A percentile compares a stretch with the other conserved stretches of the same genome.
Evolutionary conservation across 2,888 invertebrate species (phyloP).

Genomic region (Metopia argyrocephala): DNA sequence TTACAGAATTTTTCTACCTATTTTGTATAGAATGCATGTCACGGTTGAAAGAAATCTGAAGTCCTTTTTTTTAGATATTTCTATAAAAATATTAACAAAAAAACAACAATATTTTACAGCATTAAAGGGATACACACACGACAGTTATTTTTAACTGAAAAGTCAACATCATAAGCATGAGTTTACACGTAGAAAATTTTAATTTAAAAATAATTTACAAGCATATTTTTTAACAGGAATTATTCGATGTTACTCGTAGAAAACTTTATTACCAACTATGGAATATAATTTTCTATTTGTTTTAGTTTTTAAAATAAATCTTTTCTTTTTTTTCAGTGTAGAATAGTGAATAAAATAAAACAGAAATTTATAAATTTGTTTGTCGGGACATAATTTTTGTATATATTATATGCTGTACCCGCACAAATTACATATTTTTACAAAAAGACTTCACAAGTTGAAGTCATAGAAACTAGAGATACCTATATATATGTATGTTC

Average conservation of each 20-base stretch:
- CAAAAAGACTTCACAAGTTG: conserved; percentile 34
- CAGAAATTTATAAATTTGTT: conserved; percentile 34
- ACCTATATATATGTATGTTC: too few relatives aligned
- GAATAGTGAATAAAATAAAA: not conserved
- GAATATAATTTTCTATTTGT: too few relatives aligned
- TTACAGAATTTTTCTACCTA: not conserved
- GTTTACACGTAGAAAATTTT: not conserved
- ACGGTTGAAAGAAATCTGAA: conserved; percentile 14
- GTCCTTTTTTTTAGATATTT: conserved; percentile 2
- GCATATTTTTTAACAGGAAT: not conserved
- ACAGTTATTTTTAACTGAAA: conserved; percentile 19
- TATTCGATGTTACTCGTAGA: too few relatives aligned
- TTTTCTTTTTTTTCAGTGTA: conserved; percentile 8
- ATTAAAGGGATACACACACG: not conserved
- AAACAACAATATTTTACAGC: not conserved
- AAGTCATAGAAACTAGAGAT: conserved; percentile 45
- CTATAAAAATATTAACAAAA: not conserved
- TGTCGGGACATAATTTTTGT: conserved; percentile 36
- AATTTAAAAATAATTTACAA: not conserved
- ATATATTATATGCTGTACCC: conserved; percentile 21
- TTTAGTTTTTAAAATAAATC: too few relatives aligned
- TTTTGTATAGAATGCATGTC: not conserved
- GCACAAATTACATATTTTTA: not conserved
- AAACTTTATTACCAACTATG: too few relatives aligned
- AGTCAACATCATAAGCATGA: not conserved